Evolutionary conservation across 2,797 vertebrate genomes (phyloP).

Genomic region (Echeneis naucrates): DNA sequence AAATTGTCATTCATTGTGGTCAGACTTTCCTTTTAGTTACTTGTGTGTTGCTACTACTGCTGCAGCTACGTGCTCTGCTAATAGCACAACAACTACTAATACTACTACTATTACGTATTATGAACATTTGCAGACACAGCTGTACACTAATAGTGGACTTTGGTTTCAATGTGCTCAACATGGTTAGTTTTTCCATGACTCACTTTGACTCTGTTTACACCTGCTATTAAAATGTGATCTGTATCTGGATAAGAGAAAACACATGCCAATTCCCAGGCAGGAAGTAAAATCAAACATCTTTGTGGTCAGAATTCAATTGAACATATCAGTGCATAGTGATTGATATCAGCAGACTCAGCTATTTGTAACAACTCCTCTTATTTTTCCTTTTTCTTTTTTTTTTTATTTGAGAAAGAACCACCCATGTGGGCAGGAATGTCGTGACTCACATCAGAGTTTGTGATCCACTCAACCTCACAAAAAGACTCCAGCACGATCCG

Average conservation of each 20-base stretch:
- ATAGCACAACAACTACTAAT: not conserved
- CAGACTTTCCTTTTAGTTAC: conserved; percentile 3
- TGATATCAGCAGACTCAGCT: conserved; percentile 3
- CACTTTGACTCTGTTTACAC: conserved; percentile 59
- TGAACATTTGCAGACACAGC: not conserved
- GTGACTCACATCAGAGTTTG: conserved; percentile 21
- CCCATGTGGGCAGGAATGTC: conserved; percentile 24
- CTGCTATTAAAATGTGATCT: conserved; percentile 63
- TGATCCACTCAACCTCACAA: conserved; percentile 17
- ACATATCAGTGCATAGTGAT: not conserved
- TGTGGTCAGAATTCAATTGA: conserved; percentile 1
- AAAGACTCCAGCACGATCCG: not conserved
- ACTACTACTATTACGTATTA: not conserved
- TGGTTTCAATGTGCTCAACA: conserved; percentile 27
- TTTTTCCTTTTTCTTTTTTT: not conserved
- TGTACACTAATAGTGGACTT: conserved; percentile 51
- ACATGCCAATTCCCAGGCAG: not conserved
- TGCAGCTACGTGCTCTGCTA: not conserved
- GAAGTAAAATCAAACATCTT: not conserved
- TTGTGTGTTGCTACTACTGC: conserved; percentile 1
- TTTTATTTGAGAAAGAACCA: not conserved
- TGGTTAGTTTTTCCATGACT: conserved; percentile 68
- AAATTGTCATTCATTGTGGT: conserved; percentile 8
- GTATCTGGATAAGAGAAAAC: conserved; percentile 32
- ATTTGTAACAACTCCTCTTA: not conserved